These are phyloP conservation scores for Pachyuromys duprasi DNA, from an alignment of 2,797 vertebrate species.

Conservation along the genomic window DNA sequence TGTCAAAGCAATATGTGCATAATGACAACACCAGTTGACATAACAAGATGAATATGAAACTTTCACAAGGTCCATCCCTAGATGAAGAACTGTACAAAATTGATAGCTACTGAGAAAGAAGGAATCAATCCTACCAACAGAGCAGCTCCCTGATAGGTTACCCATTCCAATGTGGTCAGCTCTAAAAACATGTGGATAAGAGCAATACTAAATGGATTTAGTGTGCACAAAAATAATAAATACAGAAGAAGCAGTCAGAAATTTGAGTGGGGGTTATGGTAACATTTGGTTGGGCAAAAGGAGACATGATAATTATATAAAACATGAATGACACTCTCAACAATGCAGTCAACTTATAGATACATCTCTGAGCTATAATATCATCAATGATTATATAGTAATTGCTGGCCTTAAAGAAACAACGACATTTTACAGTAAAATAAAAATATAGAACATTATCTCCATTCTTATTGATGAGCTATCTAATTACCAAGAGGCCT, in stretches of 20 bases:
- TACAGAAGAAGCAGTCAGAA: not conserved
- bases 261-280: not conserved
- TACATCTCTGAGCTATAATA: not conserved
- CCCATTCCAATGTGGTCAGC: not conserved
- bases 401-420: not conserved
- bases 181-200: not conserved
- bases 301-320: not conserved
- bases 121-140: not conserved
- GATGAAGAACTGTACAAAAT: not conserved
- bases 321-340: not conserved
- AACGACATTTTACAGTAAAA: not conserved
- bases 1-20: not conserved
- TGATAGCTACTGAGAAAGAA: not conserved
- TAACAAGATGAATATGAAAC: not conserved
- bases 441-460: not conserved
- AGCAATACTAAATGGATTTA: not conserved
- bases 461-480: constrained; percentile 3
- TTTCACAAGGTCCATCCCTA: not conserved
- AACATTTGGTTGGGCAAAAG: not conserved
- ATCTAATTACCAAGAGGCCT: not conserved
- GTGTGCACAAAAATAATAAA: not conserved
- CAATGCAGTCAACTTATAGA: not conserved
- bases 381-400: not conserved
- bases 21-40: not conserved
- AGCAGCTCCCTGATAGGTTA: not conserved